Percentiles rank a stretch among this genome's conserved stretches.
Evolutionary conservation across 2,888 invertebrate species (phyloP).

Genomic region (Lycaena phlaeas): DNA sequence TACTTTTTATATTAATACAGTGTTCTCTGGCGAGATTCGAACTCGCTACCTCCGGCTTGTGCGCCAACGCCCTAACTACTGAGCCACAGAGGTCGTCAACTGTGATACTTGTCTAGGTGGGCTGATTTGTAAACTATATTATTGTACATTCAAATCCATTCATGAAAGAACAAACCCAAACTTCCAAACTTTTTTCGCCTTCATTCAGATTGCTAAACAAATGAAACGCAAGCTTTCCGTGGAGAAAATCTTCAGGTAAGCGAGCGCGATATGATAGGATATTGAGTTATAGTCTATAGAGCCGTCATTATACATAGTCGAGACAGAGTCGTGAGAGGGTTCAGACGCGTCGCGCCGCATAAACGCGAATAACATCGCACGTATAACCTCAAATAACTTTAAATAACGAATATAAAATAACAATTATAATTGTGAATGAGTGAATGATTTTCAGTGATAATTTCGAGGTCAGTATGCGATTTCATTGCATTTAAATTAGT

Average conservation of each 20-base stretch:
- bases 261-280: neutral
- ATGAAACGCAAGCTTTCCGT: no score
- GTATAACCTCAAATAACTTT: conserved; percentile 14
- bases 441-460: conserved; percentile 34
- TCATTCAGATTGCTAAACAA: no score
- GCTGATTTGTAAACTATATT: no score
- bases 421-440: conserved; percentile 34
- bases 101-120: no score
- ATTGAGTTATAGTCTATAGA: neutral
- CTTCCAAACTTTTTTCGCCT: no score
- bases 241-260: conserved; percentile 2
- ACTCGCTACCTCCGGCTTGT: no score
- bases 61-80: no score
- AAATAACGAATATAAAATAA: neutral
- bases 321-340: conserved; percentile 39
- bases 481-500: conserved; percentile 2
- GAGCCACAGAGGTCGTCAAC: no score
- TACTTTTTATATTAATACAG: no score
- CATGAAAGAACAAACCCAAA: no score
- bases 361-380: conserved; percentile 20
- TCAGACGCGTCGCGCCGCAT: conserved; percentile 40
- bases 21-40: no score
- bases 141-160: no score
- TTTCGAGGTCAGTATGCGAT: conserved; percentile 42
- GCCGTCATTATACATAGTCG: conserved; percentile 36